These are phyloP conservation scores for Chalcis sispes DNA, from an alignment of 2,888 invertebrate genomes.

Conservation along the genomic window DNA sequence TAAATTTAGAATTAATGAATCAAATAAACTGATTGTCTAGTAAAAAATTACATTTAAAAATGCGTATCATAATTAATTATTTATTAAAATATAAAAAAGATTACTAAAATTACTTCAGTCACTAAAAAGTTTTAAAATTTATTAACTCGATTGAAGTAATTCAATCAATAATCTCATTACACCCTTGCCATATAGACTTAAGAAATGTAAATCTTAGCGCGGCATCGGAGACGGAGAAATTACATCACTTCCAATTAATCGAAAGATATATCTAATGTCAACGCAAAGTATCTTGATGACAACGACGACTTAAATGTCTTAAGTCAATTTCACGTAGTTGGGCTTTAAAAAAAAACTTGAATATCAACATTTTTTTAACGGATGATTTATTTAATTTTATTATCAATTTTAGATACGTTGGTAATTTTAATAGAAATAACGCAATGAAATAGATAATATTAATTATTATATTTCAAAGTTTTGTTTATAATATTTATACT, in stretches of 20 bases:
- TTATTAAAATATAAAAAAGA: too few species aligned
- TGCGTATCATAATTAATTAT: background rate
- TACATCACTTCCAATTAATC: constrained; percentile 47
- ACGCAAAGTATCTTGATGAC: constrained; percentile 23
- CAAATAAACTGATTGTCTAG: background rate
- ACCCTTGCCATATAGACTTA: constrained; percentile 1
- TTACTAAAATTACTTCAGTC: background rate
- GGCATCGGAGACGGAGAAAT: constrained; percentile 27
- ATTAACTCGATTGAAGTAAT: constrained; percentile 29
- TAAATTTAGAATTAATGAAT: background rate
- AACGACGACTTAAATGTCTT: constrained; percentile 29
- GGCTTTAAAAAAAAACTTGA: background rate
- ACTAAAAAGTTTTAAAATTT: background rate
- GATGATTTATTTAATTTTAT: too few species aligned
- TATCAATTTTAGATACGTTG: too few species aligned
- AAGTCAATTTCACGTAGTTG: constrained; percentile 26
- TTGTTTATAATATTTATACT: too few species aligned
- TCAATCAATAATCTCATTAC: constrained; percentile 46
- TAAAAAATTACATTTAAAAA: background rate
- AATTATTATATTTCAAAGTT: too few species aligned
- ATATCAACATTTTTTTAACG: too few species aligned
- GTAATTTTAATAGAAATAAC: too few species aligned
- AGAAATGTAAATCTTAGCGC: constrained; percentile 49
- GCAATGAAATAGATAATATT: too few species aligned
- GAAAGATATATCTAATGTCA: constrained; percentile 29